phyloP scores from a whole-genome alignment of 2,113 vertebrate species.

The Anarrhichthys ocellatus region DNA sequence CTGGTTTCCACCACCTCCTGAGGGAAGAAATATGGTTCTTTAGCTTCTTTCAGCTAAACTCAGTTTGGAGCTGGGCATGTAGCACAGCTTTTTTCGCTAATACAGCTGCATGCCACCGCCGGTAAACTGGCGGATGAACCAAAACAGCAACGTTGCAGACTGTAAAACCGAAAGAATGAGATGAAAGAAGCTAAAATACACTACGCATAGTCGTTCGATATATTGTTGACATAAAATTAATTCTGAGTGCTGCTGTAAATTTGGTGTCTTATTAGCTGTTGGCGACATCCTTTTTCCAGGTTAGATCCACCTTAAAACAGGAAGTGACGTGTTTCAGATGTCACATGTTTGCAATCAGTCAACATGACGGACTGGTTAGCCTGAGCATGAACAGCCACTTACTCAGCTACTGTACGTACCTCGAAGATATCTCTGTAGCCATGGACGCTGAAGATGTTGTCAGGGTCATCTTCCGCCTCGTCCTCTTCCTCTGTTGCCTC shows the following conservation, averaged over 20 bases:
- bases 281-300: not conserved
- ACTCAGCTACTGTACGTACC: constrained; percentile 80
- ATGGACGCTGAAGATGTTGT: constrained; percentile 76
- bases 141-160: not conserved
- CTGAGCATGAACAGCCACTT: not conserved
- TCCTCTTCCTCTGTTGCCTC: constrained; percentile 94
- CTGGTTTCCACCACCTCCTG: not conserved
- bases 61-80: too few relatives aligned
- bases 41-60: too few relatives aligned
- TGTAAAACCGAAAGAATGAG: not conserved
- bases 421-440: constrained; percentile 93
- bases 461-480: constrained; percentile 81
- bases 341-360: not conserved
- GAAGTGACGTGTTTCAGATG: not conserved
- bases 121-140: not conserved
- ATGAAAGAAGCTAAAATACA: not conserved
- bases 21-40: too few relatives aligned
- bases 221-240: not conserved
- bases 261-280: not conserved
- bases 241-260: not conserved
- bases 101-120: not conserved
- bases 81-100: not conserved
- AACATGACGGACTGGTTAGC: not conserved
- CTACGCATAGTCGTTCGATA: not conserved
- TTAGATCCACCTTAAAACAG: not conserved